Base-by-base conservation (phyloP, 2,797 vertebrate species). In the Chloroceryle amazona region DNA sequence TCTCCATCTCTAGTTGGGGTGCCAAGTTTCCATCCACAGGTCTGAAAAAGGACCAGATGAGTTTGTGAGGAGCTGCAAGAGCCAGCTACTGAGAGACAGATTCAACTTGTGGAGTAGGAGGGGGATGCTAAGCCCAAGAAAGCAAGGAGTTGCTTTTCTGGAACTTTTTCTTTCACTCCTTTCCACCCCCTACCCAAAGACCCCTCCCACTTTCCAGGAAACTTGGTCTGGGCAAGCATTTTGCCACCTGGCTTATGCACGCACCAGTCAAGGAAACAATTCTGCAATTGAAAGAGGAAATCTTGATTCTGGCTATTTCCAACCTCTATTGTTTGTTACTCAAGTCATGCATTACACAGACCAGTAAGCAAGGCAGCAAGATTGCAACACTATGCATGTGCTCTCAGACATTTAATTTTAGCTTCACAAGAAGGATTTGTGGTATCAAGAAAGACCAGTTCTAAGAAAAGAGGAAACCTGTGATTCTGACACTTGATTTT, bases 361-460 rank as follows among this genome's bases (percentile, higher is more conserved):
- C 28, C 66, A 96, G 92, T 51, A 86, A 95, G 88, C 76, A 71
- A 86, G 81, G 81, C 95, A 81, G 87, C 52, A 62, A 33, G 91
- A 97, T 97, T 98, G 96, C 97, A 92, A 97, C 96, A 97, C 63
- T 62, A 8, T 91, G 91, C 94, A 95, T 96, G 92, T 96, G 93
- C 91, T 94, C 93, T 95, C 91, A 93, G 92, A 95, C 90, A 93
- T 80, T 97, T 98, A 96, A 98, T 97, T 98, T 97, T 97, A 98
- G 97, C 93, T 55, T 54, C 80, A 71, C 78, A 88, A 95, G 86
- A 89, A 84, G 54, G 82, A 96, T 87, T 67, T 65, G 82, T 79
- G 92, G 68, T 96, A 89, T 55, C 76, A 1, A 96, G 78, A 96
- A 96, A 94, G 49, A 70, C 26, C 62, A 94, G 85, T 97, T 97